Conservation (phyloP, 2,113 vertebrate genomes). For the Mobula birostris region DNA sequence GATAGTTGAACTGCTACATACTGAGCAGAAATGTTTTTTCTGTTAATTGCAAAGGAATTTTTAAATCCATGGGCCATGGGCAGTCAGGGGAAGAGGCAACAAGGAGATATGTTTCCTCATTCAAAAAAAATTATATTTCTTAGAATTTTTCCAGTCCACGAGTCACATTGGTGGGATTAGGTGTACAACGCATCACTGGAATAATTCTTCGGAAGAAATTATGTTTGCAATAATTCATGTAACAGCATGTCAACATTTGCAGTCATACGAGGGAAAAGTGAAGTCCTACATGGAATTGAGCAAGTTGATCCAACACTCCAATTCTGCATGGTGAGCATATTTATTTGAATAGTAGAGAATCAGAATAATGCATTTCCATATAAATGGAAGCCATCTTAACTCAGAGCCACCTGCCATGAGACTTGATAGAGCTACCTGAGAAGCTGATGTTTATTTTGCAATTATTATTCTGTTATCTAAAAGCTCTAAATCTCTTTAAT, state of each 20-base stretch:
- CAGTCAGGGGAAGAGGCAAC: not conserved
- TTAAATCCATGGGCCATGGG: not conserved
- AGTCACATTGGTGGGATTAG: not conserved
- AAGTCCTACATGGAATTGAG: not conserved
- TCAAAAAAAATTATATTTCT: not conserved
- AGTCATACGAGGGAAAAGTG: not conserved
- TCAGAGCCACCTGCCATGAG: not conserved
- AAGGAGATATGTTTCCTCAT: not conserved
- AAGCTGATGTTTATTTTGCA: not conserved
- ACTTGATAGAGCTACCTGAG: too few relatives aligned
- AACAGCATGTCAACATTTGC: not conserved
- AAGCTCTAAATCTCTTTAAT: not conserved
- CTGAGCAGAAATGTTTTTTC: not conserved
- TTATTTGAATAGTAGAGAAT: not conserved
- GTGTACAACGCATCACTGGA: not conserved
- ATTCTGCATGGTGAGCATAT: too few relatives aligned
- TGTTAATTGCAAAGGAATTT: not conserved
- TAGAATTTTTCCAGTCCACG: not conserved
- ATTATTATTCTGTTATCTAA: not conserved
- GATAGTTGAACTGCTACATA: not conserved
- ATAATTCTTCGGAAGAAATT: not conserved
- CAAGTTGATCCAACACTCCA: not conserved
- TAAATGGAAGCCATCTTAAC: not conserved
- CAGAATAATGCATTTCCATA: not conserved
- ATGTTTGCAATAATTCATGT: not conserved